These are phyloP conservation scores for Myripristis murdjan DNA, from an alignment of 2,797 vertebrate species.

Conservation along the genomic window DNA sequence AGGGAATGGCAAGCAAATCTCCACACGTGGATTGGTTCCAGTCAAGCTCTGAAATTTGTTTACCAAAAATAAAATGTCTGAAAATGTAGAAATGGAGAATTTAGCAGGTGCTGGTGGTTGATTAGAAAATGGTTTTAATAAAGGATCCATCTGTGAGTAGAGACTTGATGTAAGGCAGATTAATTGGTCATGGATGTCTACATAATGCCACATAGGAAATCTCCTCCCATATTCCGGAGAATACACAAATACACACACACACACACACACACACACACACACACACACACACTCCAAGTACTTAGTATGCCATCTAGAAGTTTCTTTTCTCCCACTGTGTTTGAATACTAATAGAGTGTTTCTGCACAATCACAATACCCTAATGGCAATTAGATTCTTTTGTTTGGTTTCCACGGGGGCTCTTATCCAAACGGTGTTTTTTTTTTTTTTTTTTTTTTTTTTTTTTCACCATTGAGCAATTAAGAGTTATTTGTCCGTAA, in stretches of 20 bases:
- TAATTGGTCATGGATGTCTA: conserved; percentile 87
- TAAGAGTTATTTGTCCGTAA: conserved; percentile 87
- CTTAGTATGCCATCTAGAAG: conserved; percentile 86
- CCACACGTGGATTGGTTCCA: conserved; percentile 80
- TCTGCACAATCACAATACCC: conserved; percentile 84
- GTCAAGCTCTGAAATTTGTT: conserved; percentile 80
- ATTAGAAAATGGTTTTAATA: conserved; percentile 85
- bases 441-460: too few relatives aligned
- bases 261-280: conserved; percentile 35
- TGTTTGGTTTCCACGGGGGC: conserved; percentile 85
- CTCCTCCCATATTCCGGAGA: conserved; percentile 77
- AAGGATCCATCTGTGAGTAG: conserved; percentile 86
- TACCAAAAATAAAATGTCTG: conserved; percentile 82
- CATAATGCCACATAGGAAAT: conserved; percentile 87
- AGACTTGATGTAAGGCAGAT: conserved; percentile 84
- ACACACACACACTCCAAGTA: conserved; percentile 63
- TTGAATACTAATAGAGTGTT: conserved; percentile 87
- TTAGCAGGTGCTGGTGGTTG: conserved; percentile 81
- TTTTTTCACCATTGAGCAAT: conserved; percentile 84
- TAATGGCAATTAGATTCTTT: conserved; percentile 87
- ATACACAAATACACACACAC: conserved; percentile 67
- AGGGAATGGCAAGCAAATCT: conserved; percentile 68
- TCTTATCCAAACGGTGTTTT: conserved; percentile 81
- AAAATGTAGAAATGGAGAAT: conserved; percentile 75
- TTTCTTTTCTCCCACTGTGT: conserved; percentile 85